Base-by-base conservation (phyloP, 2,113 vertebrate species). In the Amphiprion ocellaris region DNA sequence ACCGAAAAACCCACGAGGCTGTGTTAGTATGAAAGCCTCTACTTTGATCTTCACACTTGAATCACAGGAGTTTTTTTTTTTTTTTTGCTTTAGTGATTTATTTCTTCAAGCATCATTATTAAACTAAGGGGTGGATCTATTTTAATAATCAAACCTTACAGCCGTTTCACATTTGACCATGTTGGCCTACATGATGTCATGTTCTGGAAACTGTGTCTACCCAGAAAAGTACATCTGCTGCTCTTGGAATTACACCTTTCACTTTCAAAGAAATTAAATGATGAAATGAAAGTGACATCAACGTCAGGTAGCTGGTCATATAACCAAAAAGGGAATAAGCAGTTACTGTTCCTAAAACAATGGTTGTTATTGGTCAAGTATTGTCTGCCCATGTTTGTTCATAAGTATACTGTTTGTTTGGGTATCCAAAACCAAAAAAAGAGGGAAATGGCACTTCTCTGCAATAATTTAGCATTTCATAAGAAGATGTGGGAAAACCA, bases 361-460 rank as follows among this genome's bases (percentile, higher is more conserved):
- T 26, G 23, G n/a, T 2, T 26, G 5, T 30, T 15, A 17, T 17
- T 53, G n/a, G 30, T 54, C 9, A 59, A 12, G 54, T 23, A 17
- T 58, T 19, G 15, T 21, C 7, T 23, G 26, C 10, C 26, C 7
- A 0, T 49, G 10, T 53, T 41, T 58, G 41, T 54, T 16, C 28
- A 28, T 7, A 30, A 49, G 49, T 60, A 5, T 4, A 4, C 4
- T 74, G 11, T 61, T 23, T 28, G 46, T 54, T 23, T 56, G 10
- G 1, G 15, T 60, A 15, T 2, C 0, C 21, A 60, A 69, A 76
- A 30, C 67, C 63, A 47, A 19, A 21, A 24, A 86, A 89, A 89
- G 2, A 83, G 37, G 87, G 91, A 92, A 92, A 78, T 23, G 10
- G 14, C 28, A 89, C 84, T 90, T 87, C 77, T 75, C 69, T 80